A percentile compares a stretch with the other conserved stretches of the same genome.
These are phyloP conservation scores for Etheostoma cragini DNA, from an alignment of 2,113 vertebrate genomes.

Conservation along the genomic window DNA sequence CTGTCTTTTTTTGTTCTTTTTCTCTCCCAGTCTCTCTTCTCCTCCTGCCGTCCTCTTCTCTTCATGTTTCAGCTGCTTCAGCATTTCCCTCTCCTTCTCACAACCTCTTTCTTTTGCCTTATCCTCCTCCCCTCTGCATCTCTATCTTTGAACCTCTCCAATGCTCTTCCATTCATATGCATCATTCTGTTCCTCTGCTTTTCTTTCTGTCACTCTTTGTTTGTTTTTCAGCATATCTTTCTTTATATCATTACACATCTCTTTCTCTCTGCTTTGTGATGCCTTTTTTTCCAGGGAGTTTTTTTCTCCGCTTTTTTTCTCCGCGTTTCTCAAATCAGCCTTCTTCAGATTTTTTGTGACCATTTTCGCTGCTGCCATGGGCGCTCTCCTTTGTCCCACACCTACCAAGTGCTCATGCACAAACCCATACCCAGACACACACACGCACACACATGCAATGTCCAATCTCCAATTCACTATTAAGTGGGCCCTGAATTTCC, in stretches of 20 bases:
- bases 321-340: constrained; percentile 49
- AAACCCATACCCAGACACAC: constrained; percentile 21
- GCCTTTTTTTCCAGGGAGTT: background rate
- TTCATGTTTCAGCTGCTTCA: constrained; percentile 17
- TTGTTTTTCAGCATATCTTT: background rate
- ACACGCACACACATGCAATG: constrained; percentile 55
- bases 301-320: background rate
- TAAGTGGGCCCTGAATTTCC: constrained; percentile 79
- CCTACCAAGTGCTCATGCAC: constrained; percentile 31
- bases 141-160: background rate
- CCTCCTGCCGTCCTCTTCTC: background rate
- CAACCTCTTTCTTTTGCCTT: background rate
- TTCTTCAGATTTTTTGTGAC: constrained; percentile 54
- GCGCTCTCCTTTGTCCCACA: constrained; percentile 54
- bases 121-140: constrained; percentile 6
- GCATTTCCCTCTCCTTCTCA: constrained; percentile 1
- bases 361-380: constrained; percentile 56
- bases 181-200: background rate
- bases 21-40: background rate
- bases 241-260: constrained; percentile 1
- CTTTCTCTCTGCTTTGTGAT: constrained; percentile 9
- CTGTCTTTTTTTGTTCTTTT: background rate
- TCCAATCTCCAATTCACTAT: constrained; percentile 75
- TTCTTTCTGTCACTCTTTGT: background rate
- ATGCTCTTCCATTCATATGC: background rate